These are phyloP conservation scores for Neoseiulus cucumeris DNA, from an alignment of 1,140 invertebrate species.

Conservation along the genomic window DNA sequence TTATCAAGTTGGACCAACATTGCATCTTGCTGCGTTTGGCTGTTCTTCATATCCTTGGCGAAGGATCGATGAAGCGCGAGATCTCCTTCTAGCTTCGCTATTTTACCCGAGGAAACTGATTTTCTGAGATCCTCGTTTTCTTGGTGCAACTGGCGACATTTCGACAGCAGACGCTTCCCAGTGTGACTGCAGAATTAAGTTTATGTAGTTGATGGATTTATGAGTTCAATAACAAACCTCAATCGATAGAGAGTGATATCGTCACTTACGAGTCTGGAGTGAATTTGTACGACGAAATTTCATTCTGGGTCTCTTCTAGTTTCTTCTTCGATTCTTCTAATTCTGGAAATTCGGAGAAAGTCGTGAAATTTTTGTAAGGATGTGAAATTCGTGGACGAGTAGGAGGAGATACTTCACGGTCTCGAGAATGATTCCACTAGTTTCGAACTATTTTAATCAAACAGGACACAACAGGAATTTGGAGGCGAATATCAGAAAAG, in stretches of 20 bases:
- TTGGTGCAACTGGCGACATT: constrained; percentile 82
- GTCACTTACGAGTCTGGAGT: constrained; percentile 66
- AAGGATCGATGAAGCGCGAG: constrained; percentile 83
- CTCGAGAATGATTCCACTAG: no score
- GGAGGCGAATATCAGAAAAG: no score
- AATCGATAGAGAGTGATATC: no score
- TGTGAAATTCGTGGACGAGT: no score
- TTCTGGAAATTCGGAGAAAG: constrained; percentile 41
- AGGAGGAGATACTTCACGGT: no score
- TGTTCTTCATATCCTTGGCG: constrained; percentile 88
- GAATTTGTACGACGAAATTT: constrained; percentile 94
- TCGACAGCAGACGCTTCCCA: constrained; percentile 91
- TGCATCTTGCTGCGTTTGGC: constrained; percentile 85
- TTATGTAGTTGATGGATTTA: no score
- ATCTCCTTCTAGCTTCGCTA: constrained; percentile 87
- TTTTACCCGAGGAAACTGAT: constrained; percentile 76
- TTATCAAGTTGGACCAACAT: constrained; percentile 87
- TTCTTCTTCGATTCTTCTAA: constrained; percentile 66
- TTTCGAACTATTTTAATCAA: no score
- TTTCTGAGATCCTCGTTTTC: constrained; percentile 95
- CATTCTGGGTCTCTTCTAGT: constrained; percentile 90
- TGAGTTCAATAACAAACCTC: no score
- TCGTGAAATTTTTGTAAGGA: no score
- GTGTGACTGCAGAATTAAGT: constrained; percentile 39
- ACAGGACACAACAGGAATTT: no score